Base-by-base conservation (phyloP, 2,797 vertebrate species). In the Lutjanus campechanus region DNA sequence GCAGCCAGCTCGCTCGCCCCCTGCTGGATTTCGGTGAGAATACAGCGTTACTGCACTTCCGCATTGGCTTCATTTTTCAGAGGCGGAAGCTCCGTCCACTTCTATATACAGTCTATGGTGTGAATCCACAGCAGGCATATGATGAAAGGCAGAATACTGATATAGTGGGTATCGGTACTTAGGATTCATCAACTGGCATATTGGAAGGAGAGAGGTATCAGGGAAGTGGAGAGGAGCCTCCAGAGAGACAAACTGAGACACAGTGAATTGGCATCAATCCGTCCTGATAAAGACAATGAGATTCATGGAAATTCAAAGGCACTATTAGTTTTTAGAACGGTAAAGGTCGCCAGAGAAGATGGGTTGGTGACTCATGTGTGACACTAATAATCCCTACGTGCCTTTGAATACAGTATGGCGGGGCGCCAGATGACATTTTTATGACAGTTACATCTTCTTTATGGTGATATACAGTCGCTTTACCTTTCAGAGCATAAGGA, bases 241-340 rank as follows among this genome's bases (percentile, higher is more conserved):
- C 44, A n/a, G 7, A 66, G 76, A 74, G 81, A 87, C 80, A 71
- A 72, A 88, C 74, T 58, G 82, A 81, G 80, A 85, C 67, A 46
- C 36, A 58, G 62, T 47, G 56, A 76, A 83, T 51, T 65, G 75
- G 66, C 77, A 82, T 88, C 84, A 78, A 79, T 89, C 80, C 54
- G 6, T 87, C 73, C 71, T 74, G 80, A 88, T 91, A 78, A 89
- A 90, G 79, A 89, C 81, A 89, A 89, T 88, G 87, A 89, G 69
- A 85, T 91, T 87, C 82, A 86, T 86, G 67, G 77, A 79, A 82
- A 86, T 77, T 59, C 73, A 72, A 59, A 20, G 2, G 25, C 76
- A 74, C 65, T 80, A 74, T 86, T 84, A 77, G 81, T 70, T 88
- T 87, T 84, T 62, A 50, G 47, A 84, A 78, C 22, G 44, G 51